phyloP scores from a whole-genome alignment of 2,888 invertebrate genomes.

The Microdon myrmicae region DNA sequence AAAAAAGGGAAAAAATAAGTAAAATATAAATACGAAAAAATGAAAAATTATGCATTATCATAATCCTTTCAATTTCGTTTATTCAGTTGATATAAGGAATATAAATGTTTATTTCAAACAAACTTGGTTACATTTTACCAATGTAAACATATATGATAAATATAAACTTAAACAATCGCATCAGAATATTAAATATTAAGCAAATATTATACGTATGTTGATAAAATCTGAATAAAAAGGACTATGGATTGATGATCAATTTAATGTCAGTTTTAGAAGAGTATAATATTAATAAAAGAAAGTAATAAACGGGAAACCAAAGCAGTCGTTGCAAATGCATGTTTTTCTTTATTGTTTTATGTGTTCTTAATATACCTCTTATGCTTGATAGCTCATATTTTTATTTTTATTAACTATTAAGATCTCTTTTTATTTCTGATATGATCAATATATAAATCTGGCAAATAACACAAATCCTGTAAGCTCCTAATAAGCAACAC shows the following conservation, averaged over 20 bases:
- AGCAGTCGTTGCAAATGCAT: too few species aligned
- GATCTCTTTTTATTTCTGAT: constrained; percentile 37
- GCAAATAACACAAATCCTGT: constrained; percentile 60
- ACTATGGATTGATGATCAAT: constrained; percentile 42
- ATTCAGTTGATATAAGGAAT: constrained; percentile 12
- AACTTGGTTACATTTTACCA: constrained; percentile 19
- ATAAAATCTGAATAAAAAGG: constrained; percentile 32
- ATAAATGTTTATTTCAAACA: constrained; percentile 2
- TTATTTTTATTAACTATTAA: constrained; percentile 31
- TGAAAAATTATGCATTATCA: constrained; percentile 24
- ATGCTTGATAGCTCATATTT: constrained; percentile 34
- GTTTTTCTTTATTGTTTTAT: not conserved
- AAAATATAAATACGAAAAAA: constrained; percentile 31
- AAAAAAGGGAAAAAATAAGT: too few species aligned
- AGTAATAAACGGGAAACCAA: constrained; percentile 6
- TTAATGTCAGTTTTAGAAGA: constrained; percentile 31
- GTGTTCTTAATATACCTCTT: constrained; percentile 2
- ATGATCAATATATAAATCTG: constrained; percentile 34
- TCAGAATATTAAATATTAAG: constrained; percentile 29
- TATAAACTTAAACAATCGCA: constrained; percentile 42
- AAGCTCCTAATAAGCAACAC: constrained; percentile 63
- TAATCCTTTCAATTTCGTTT: constrained; percentile 28
- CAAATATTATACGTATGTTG: constrained; percentile 33
- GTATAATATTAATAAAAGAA: not conserved
- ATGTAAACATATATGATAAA: constrained; percentile 53